Percentiles rank a stretch among this genome's conserved stretches.
Evolutionary conservation across 2,888 invertebrate species (phyloP).

Genomic region (Microdon myrmicae): DNA sequence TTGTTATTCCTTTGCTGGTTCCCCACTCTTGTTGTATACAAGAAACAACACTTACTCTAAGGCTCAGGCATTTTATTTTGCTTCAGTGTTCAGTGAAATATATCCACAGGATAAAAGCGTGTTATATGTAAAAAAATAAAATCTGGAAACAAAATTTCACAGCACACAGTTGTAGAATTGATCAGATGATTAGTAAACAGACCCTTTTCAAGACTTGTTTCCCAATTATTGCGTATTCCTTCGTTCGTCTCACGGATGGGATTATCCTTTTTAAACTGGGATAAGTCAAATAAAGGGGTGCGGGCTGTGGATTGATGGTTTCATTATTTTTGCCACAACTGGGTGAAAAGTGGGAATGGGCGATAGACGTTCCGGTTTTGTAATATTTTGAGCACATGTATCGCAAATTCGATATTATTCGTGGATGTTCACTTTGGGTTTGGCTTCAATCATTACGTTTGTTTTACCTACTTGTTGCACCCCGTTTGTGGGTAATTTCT

Average conservation of each 20-base stretch:
- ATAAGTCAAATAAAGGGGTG: background rate
- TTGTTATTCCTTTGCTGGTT: constrained; percentile 33
- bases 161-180: constrained; percentile 13
- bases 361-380: too few species aligned
- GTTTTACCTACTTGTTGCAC: too few species aligned
- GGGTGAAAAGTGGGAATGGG: too few species aligned
- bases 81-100: background rate
- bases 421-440: too few species aligned
- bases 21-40: constrained; percentile 12
- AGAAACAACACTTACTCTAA: background rate
- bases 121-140: constrained; percentile 15
- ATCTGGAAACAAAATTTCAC: constrained; percentile 8
- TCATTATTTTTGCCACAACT: too few species aligned
- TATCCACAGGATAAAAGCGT: constrained; percentile 19
- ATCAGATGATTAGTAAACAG: constrained; percentile 37
- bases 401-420: too few species aligned
- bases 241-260: background rate
- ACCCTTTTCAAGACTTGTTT: constrained; percentile 20
- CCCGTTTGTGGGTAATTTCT: too few species aligned
- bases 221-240: constrained; percentile 7
- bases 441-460: too few species aligned
- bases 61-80: background rate
- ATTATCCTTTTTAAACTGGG: background rate
- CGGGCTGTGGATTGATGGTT: background rate
- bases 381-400: too few species aligned